phyloP scores from a whole-genome alignment of 1,140 invertebrate species.

The Fopius arisanus region DNA sequence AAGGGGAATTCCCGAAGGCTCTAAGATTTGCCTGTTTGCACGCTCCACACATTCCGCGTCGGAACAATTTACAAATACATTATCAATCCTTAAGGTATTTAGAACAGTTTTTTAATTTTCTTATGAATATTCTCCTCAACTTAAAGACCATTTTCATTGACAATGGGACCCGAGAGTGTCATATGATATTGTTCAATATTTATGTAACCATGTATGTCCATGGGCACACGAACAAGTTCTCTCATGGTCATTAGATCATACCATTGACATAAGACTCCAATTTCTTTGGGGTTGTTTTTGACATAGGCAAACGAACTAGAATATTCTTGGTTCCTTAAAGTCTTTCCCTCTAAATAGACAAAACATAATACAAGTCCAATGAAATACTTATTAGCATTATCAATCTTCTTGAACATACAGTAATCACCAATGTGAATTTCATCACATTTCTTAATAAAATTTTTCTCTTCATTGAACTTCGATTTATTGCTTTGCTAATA shows the following conservation, averaged over 20 bases:
- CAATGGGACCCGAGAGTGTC: conserved; percentile 18
- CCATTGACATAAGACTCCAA: conserved; percentile 28
- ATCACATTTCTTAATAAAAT: too few species aligned
- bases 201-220: conserved; percentile 24
- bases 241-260: conserved; percentile 7
- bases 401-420: too few species aligned
- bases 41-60: too few species aligned
- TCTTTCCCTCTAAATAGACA: conserved; percentile 26
- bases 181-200: conserved; percentile 16
- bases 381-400: conserved; percentile 10
- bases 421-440: too few species aligned
- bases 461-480: too few species aligned
- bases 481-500: too few species aligned
- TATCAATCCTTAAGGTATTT: too few species aligned
- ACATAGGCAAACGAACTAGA: conserved; percentile 22
- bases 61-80: too few species aligned
- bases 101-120: neutral
- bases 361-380: conserved; percentile 31
- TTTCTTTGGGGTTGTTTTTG: conserved; percentile 23
- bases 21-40: too few species aligned
- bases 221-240: conserved; percentile 6
- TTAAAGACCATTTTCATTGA: neutral
- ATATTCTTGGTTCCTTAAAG: conserved; percentile 25
- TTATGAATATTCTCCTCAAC: neutral
- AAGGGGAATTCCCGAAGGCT: too few species aligned